phyloP scores from a whole-genome alignment of 2,113 vertebrate genomes.

The Circaetus gallicus region DNA sequence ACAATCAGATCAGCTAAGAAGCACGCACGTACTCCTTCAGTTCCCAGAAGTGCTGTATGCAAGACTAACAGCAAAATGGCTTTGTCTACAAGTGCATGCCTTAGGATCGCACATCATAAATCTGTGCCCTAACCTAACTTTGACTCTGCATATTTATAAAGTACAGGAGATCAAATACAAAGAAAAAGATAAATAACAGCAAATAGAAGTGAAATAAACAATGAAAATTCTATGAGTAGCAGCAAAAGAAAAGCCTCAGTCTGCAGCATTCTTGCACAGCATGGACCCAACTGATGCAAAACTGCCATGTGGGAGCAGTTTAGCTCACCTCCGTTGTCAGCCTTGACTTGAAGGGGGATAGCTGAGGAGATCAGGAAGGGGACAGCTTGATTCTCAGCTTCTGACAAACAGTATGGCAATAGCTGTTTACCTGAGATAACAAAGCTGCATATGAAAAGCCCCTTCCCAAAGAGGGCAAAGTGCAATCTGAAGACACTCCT shows the following conservation, averaged over 20 bases:
- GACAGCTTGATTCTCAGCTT: not conserved
- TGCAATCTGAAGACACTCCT: not conserved
- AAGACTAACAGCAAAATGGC: not conserved
- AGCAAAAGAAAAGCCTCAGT: not conserved
- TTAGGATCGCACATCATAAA: not conserved
- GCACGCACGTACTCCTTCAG: not conserved
- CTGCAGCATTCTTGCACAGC: not conserved
- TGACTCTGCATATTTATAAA: not conserved
- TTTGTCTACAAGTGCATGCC: not conserved
- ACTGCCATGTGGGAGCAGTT: not conserved
- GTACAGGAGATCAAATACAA: not conserved
- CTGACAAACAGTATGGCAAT: not conserved
- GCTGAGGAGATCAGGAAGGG: not conserved
- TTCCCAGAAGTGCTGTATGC: not conserved
- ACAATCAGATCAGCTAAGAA: not conserved
- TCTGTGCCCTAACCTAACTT: not conserved
- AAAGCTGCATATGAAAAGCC: not conserved
- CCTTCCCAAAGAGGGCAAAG: not conserved
- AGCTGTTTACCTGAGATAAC: not conserved
- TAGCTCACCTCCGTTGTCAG: not conserved
- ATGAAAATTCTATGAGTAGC: not conserved
- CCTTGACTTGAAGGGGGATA: not conserved
- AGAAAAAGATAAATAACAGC: not conserved
- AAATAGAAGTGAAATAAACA: not conserved
- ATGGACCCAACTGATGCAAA: not conserved